Base-by-base conservation (phyloP, 2,797 vertebrate genomes). In the Tapera naevia region DNA sequence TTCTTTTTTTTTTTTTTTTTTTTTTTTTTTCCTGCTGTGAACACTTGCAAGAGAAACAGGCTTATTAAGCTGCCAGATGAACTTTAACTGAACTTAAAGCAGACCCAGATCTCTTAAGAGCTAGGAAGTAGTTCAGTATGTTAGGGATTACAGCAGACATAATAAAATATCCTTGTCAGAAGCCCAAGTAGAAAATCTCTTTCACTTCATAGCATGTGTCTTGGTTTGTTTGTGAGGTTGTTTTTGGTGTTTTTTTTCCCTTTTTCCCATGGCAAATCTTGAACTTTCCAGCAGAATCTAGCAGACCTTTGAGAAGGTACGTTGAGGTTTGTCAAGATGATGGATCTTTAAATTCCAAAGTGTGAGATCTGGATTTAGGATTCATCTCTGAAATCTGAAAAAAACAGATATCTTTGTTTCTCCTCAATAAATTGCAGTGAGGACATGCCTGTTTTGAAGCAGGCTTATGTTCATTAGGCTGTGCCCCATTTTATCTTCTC, bases 31-130 rank as follows among this genome's bases (percentile, higher is more conserved):
- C 17, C 18, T 81, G 10, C 23, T 56, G 11, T 18, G 35, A 90
- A 7, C 27, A n/a, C 13, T 81, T 80, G 30, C 46, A 43, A 86
- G 69, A 69, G 60, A 30, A 91, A 48, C 58, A 86, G 45, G 67
- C 64, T 91, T 56, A 72, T 75, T 33, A 64, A 94, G 80, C 58
- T 95, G 83, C 83, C 73, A 75, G 58, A 81, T 93, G 88, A 96
- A 93, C 95, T 93, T 86, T 80, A 73, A 62, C 30, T 96, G 95
- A 94, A 95, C 86, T 93, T 89, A 69, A 80, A 65, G 66, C 80
- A 86, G 54, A 84, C 51, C 17, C 41, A 86, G 56, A 51, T 84
- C 54, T 90, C 70, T 79, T 72, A 69, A 86, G 43, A 87, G 67
- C 67, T 75, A 41, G 66, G 89, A 85, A 85, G 60, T 89, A 88